Evolutionary conservation across 2,888 invertebrate species (phyloP).

Genomic region (Endotricha flammealis): DNA sequence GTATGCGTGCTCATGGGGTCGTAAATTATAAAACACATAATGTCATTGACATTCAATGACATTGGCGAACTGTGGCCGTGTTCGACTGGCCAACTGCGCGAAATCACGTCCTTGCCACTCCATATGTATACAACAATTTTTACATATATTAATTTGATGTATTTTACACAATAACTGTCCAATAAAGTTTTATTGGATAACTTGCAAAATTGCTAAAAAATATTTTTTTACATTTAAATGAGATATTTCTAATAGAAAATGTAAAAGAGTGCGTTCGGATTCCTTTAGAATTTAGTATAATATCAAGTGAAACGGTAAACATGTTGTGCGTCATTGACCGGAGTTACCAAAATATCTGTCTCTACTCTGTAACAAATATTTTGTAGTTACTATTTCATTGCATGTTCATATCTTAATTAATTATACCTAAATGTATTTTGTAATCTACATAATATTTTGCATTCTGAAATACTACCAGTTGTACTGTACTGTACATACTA

Average conservation of each 20-base stretch:
- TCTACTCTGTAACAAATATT: constrained; percentile 3
- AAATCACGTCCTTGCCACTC: constrained; percentile 41
- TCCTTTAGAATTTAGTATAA: constrained; percentile 1
- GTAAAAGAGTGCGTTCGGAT: not conserved
- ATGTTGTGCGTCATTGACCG: constrained; percentile 9
- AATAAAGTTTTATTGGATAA: too few relatives aligned
- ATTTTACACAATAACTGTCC: too few relatives aligned
- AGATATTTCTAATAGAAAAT: too few relatives aligned
- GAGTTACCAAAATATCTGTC: constrained; percentile 11
- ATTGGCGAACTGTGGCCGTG: constrained; percentile 24
- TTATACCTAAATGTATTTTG: too few relatives aligned
- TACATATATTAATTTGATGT: not conserved
- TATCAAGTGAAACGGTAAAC: constrained; percentile 8
- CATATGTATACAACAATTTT: not conserved
- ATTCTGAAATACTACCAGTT: too few relatives aligned
- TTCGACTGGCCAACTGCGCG: constrained; percentile 40
- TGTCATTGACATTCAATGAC: constrained; percentile 47
- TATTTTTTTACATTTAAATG: too few relatives aligned
- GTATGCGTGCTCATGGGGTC: constrained; percentile 13
- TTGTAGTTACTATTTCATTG: not conserved
- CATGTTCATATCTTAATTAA: too few relatives aligned
- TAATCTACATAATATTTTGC: too few relatives aligned
- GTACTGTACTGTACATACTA: too few relatives aligned
- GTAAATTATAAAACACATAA: constrained; percentile 32
- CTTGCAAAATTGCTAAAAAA: too few relatives aligned